phyloP scores from a whole-genome alignment of 2,888 invertebrate genomes.

The Choreutis nemorana region DNA sequence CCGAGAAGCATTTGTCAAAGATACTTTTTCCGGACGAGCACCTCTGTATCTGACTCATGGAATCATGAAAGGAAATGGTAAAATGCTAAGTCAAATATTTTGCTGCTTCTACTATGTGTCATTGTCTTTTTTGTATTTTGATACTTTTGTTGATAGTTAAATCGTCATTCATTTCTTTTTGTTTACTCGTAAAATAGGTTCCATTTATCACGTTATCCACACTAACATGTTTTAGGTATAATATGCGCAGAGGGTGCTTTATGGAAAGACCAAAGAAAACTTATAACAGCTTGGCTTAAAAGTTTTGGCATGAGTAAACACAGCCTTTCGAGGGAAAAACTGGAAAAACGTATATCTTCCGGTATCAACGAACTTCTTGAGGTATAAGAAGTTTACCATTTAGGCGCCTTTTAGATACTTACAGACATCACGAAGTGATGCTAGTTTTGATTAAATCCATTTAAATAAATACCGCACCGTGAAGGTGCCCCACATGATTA shows the following conservation, averaged over 20 bases:
- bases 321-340: slow-evolving; percentile 63
- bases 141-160: too few relatives aligned
- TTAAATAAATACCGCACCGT: slow-evolving; percentile 6
- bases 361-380: slow-evolving; percentile 70
- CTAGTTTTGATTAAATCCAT: not conserved
- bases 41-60: slow-evolving; percentile 86
- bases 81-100: too few relatives aligned
- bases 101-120: too few relatives aligned
- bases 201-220: not conserved
- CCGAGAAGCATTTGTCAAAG: slow-evolving; percentile 75
- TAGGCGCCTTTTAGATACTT: not conserved
- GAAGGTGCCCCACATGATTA: slow-evolving; percentile 12
- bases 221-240: slow-evolving; percentile 64
- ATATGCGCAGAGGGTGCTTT: slow-evolving; percentile 82
- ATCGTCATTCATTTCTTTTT: not conserved
- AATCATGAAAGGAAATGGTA: slow-evolving; percentile 88
- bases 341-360: slow-evolving; percentile 71
- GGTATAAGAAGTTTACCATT: slow-evolving; percentile 29
- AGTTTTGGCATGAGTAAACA: slow-evolving; percentile 76
- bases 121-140: too few relatives aligned
- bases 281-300: slow-evolving; percentile 75
- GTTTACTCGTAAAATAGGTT: slow-evolving; percentile 1
- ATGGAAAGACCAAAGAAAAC: slow-evolving; percentile 85
- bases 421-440: not conserved
- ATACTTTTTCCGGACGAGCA: slow-evolving; percentile 77